Percentiles rank a stretch among this genome's conserved stretches.
Conservation (phyloP, 2,113 vertebrate genomes). For the Sitta europaea region DNA sequence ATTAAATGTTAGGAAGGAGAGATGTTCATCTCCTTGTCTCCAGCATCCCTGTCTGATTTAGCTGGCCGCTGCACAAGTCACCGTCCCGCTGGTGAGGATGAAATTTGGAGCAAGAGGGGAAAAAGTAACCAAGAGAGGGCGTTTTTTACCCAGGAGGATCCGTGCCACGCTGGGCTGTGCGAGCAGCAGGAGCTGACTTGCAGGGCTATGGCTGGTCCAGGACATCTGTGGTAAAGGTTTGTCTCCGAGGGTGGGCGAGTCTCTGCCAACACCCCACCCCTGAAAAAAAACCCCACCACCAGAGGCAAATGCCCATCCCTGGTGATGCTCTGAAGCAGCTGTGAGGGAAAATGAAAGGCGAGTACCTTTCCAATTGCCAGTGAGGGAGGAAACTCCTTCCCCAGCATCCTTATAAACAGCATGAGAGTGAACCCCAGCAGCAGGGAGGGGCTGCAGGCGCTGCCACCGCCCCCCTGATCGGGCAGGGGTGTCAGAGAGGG, state of each 20-base stretch:
- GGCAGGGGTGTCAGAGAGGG: not conserved
- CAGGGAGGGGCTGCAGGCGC: not conserved
- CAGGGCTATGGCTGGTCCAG: rapidly evolving
- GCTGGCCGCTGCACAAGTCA: not conserved
- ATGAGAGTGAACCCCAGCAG: not conserved
- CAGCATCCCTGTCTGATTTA: not conserved
- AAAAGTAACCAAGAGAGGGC: not conserved
- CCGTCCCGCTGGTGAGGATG: not conserved
- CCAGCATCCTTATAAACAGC: rapidly evolving
- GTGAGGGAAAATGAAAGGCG: rapidly evolving
- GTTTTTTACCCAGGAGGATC: not conserved
- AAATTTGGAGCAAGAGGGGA: not conserved
- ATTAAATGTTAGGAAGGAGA: not conserved
- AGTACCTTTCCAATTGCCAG: rapidly evolving
- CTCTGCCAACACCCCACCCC: not conserved
- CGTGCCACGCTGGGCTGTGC: rapidly evolving
- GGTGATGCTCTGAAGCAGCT: not conserved
- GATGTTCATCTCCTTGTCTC: not conserved
- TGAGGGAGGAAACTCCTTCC: not conserved
- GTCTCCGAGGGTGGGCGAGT: too few relatives aligned
- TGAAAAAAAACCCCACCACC: not conserved
- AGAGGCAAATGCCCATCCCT: not conserved
- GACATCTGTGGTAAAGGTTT: rapidly evolving
- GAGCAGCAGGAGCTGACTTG: not conserved
- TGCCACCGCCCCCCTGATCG: rapidly evolving